Evolutionary conservation across 2,113 vertebrate genomes (phyloP), one percentile per base, ranked within the genome.

Genomic region (Prochilodus magdalenae): DNA sequence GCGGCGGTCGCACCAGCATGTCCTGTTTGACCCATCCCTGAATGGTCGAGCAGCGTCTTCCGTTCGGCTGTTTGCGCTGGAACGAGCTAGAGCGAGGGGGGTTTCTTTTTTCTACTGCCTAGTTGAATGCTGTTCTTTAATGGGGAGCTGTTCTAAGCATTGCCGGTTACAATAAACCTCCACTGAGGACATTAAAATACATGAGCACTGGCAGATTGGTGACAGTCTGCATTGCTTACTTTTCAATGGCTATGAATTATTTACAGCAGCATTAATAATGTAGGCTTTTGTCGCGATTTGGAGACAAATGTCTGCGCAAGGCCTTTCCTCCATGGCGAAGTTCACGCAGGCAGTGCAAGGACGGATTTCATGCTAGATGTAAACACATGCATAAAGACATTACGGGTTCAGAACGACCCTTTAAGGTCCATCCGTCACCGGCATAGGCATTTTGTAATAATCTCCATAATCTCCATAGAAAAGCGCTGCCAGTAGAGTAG

Each of bases 131-230:
- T 36, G 5, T 67, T 78, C 70, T 80, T 16, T 27, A 65, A 53
- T 55, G 63, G 22, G 1, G 11, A 14, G 18, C 12, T 14, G 36
- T 75, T 60, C 72, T 7, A 75, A 75, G 36, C 60, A 44, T 36
- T 59, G 62, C 72, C 63, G 73, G 63, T 51, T 24, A 36, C 49
- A 33, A 57, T 13, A 55, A 81, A 20, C n/a, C 66, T 14, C 16
- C 53, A 62, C 29, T 55, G 66, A 65, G 65, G 11, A 72, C 47
- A 80, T 72, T 69, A 77, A 83, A 29, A 55, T 22, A 55, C 49
- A 74, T 60, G 40, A 71, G 40, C 12, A 1, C 69, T 4, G n/a
- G 26, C 44, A 73, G 80, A 73, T 59, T 44, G 57, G 62, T 69
- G 66, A n/a, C 62, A 57, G 77, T 59, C n/a, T 33, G 15, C 47